Base-by-base conservation (phyloP, 2,888 invertebrate genomes). In the Druceiella hillmani region DNA sequence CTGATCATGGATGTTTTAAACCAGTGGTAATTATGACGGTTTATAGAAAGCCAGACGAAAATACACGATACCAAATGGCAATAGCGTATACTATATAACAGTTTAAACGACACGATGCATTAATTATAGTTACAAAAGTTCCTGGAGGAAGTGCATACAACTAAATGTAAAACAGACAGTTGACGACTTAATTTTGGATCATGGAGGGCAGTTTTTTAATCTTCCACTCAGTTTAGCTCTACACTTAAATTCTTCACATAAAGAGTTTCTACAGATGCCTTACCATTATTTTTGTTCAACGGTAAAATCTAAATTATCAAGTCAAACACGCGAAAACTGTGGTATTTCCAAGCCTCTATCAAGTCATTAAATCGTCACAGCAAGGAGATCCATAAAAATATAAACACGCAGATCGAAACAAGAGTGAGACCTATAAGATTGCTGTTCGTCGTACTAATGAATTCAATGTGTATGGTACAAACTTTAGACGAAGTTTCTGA, bases 311-410 rank as follows among this genome's bases (percentile, higher is more conserved):
- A 47, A 48, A 49, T 50, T 43, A 48, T 47, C 49, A 50, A 50
- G 48, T 43, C 45, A 49, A 49, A 51, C 43, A 49, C 47, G 48
- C 51, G 49, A 48, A 48, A 49, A n/a, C n/a, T n/a, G 41, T 45
- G 45, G 42, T 44, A 48, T 48, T 48, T 47, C 48, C 44, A 50
- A 46, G 48, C 47, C 47, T 49, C 48, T 47, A 43, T 47, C 48
- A 50, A 48, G 36, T 52, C 47, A 52, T 29, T 51, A 48, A 52
- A 50, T 49, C 49, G 46, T 50, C 52, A 50, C 51, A 52, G 51
- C 46, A 47, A 49, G 39, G 48, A 49, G 26, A 26, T 26, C 26
- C 26, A 26, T 26, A 26, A 26, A 26, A 26, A 9, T 5, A 9
- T 5, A 26, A 4, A 26, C 26, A n/a, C n/a, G 26, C 26, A 4